Percentiles rank a stretch among this genome's conserved stretches.
Conservation (phyloP, 2,888 invertebrate genomes). For the Thera britannica region DNA sequence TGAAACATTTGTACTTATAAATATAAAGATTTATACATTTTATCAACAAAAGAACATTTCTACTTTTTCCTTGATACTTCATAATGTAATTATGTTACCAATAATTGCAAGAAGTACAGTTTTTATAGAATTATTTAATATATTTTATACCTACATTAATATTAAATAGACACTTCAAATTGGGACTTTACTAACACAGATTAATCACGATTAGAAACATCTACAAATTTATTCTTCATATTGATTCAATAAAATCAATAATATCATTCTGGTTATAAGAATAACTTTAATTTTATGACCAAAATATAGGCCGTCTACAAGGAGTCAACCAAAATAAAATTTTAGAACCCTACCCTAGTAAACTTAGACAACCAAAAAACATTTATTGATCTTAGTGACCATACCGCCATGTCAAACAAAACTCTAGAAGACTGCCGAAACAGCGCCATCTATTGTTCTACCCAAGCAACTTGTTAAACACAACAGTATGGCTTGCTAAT, state of each 20-base stretch:
- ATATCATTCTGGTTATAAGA: constrained; percentile 18
- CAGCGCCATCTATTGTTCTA: not conserved
- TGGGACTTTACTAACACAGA: constrained; percentile 21
- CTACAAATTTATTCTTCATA: constrained; percentile 20
- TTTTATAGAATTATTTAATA: not conserved
- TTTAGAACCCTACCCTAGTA: not conserved
- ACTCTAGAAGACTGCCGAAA: not conserved
- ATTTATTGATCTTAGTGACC: not conserved
- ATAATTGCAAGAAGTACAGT: constrained; percentile 26
- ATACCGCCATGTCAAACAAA: not conserved
- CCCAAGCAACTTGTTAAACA: too few species aligned
- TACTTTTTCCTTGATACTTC: constrained; percentile 10
- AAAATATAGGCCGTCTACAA: not conserved
- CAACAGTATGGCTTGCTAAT: too few species aligned
- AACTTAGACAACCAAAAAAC: not conserved
- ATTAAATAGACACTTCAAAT: constrained; percentile 1
- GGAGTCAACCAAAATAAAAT: not conserved
- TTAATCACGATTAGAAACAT: constrained; percentile 26
- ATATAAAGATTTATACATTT: not conserved
- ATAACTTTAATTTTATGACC: constrained; percentile 2
- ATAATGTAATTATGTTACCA: constrained; percentile 23
- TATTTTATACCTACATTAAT: not conserved
- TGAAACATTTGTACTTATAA: constrained; percentile 20
- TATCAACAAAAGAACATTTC: not conserved
- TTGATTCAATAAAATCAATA: constrained; percentile 34